Conservation (phyloP, 2,113 vertebrate species). For the Diadophis punctatus region DNA sequence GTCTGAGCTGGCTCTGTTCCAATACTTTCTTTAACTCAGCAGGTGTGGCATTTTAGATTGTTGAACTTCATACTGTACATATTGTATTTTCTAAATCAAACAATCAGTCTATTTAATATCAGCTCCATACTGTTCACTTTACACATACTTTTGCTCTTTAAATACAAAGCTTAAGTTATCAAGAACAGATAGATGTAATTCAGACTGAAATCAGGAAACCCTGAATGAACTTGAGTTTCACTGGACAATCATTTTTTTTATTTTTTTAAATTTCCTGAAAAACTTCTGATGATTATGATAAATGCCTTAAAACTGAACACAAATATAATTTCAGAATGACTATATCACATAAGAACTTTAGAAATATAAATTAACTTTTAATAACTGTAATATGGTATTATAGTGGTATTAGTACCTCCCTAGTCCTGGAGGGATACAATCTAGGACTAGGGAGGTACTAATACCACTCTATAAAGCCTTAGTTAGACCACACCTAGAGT, state of each 20-base stretch:
- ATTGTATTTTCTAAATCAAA: slow-evolving; percentile 23
- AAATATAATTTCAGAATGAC: not conserved
- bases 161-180: slow-evolving; percentile 11
- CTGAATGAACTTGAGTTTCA: not conserved
- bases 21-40: not conserved
- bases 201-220: slow-evolving; percentile 5
- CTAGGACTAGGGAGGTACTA: too few relatives aligned
- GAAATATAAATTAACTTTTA: not conserved
- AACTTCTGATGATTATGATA: not conserved
- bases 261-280: not conserved
- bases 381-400: not conserved
- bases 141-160: not conserved
- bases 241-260: not conserved
- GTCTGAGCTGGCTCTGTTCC: not conserved
- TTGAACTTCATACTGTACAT: not conserved
- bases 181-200: not conserved
- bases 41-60: not conserved
- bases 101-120: slow-evolving; percentile 5
- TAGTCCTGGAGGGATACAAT: too few relatives aligned
- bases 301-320: not conserved
- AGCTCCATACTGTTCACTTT: slow-evolving; percentile 5
- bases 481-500: too few relatives aligned
- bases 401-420: too few relatives aligned
- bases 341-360: not conserved
- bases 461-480: too few relatives aligned